Percentiles rank a stretch among this genome's conserved stretches.
Evolutionary conservation across 1,140 invertebrate genomes (phyloP).

Genomic region (Lysiphlebus fabarum): DNA sequence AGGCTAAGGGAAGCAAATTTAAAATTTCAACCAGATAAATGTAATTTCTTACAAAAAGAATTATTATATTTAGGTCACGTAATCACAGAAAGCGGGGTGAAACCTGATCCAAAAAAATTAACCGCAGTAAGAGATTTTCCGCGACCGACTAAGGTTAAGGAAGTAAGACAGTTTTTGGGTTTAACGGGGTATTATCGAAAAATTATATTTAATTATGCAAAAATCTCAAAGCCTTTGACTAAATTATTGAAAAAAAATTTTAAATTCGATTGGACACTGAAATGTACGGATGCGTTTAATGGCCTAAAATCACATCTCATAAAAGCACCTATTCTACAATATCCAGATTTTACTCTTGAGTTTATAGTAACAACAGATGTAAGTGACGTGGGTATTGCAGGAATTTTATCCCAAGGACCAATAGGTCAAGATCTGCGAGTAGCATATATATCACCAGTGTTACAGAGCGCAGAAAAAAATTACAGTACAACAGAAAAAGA

Average conservation of each 20-base stretch:
- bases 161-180: too few species aligned
- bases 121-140: constrained; percentile 1
- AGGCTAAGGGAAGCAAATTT: too few species aligned
- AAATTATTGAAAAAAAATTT: background rate
- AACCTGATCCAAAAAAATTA: constrained; percentile 1
- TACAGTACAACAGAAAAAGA: constrained; percentile 8
- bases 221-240: background rate
- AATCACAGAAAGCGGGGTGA: too few species aligned
- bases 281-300: background rate
- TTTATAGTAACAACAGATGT: too few species aligned
- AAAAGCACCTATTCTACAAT: background rate
- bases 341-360: too few species aligned
- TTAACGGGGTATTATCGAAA: too few species aligned
- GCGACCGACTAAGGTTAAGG: background rate
- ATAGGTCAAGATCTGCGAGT: constrained; percentile 12
- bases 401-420: too few species aligned
- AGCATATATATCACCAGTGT: background rate
- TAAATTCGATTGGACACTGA: background rate
- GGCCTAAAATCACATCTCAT: background rate
- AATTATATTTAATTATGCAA: too few species aligned
- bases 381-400: too few species aligned
- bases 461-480: background rate
- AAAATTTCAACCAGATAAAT: too few species aligned
- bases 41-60: too few species aligned
- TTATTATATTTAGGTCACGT: too few species aligned